A percentile compares a stretch with the other conserved stretches of the same genome.
Evolutionary conservation across 2,888 invertebrate species (phyloP).

Genomic region (Agrochola lota): DNA sequence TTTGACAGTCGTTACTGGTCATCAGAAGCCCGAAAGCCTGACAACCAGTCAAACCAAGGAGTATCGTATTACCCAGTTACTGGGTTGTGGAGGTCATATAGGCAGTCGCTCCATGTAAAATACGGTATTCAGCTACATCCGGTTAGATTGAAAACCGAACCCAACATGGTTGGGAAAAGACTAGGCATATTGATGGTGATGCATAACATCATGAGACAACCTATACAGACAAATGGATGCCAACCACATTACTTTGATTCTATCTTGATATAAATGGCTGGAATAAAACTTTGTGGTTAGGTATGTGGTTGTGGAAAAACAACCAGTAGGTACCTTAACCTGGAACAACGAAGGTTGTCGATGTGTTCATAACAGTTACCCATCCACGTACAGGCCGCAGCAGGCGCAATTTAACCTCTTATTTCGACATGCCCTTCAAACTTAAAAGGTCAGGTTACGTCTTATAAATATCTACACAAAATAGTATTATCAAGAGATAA

Average conservation of each 20-base stretch:
- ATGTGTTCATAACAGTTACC: background rate
- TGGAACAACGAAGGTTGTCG: background rate
- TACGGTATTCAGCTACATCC: no score
- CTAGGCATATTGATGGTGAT: background rate
- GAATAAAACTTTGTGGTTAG: background rate
- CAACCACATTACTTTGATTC: background rate
- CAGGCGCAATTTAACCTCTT: background rate
- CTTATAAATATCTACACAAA: background rate
- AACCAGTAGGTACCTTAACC: background rate
- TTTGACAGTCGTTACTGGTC: no score
- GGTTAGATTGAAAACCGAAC: no score
- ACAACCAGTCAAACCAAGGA: no score
- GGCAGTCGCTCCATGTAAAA: no score
- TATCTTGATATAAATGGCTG: background rate
- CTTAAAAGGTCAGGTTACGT: background rate
- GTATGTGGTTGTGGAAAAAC: background rate
- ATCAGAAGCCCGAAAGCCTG: no score
- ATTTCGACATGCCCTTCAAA: background rate
- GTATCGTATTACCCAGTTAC: no score
- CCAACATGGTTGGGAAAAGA: no score
- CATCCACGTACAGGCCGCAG: no score
- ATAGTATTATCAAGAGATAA: conserved; percentile 26
- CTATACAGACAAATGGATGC: no score
- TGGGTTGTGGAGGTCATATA: no score
- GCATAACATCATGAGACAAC: background rate